phyloP scores from a whole-genome alignment of 2,797 vertebrate species.

The Orestias chungarensis region DNA sequence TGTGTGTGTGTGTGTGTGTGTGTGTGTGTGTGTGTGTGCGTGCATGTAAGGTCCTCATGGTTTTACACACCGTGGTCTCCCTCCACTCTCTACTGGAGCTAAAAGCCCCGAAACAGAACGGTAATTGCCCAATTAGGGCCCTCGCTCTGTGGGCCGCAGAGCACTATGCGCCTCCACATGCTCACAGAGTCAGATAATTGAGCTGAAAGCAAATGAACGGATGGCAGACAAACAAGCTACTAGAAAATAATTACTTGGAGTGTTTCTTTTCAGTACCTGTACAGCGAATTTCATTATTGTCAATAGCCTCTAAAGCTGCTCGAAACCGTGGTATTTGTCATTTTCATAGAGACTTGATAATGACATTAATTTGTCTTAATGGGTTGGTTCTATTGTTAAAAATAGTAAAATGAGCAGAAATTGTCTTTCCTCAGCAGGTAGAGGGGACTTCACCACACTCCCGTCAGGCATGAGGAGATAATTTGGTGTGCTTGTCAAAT shows the following conservation, averaged over 20 bases:
- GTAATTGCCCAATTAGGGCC: conserved; percentile 99
- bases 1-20: no score
- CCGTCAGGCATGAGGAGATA: conserved; percentile 97
- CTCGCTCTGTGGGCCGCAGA: conserved; percentile 88
- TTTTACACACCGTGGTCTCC: conserved; percentile 85
- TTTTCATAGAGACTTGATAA: conserved; percentile 99
- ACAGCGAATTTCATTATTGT: conserved; percentile 99
- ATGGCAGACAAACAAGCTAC: conserved; percentile 99
- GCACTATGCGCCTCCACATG: conserved; percentile 85
- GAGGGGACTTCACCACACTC: conserved; percentile 96
- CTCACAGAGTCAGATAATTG: conserved; percentile 93
- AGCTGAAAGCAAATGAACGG: conserved; percentile 99
- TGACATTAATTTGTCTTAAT: conserved; percentile 99
- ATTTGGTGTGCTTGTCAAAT: conserved; percentile 99
- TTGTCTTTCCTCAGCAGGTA: conserved; percentile 99
- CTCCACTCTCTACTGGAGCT: conserved; percentile 90
- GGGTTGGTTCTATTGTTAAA: conserved; percentile 99
- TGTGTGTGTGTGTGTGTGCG: no score
- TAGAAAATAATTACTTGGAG: conserved; percentile 99
- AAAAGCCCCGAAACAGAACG: conserved; percentile 96
- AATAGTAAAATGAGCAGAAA: conserved; percentile 99
- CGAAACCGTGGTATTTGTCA: conserved; percentile 99
- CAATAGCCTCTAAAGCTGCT: conserved; percentile 99
- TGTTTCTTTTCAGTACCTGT: conserved; percentile 99
- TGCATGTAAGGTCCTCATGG: conserved; percentile 78